phyloP scores from a whole-genome alignment of 2,888 invertebrate species.

The Calephelis perditalis region DNA sequence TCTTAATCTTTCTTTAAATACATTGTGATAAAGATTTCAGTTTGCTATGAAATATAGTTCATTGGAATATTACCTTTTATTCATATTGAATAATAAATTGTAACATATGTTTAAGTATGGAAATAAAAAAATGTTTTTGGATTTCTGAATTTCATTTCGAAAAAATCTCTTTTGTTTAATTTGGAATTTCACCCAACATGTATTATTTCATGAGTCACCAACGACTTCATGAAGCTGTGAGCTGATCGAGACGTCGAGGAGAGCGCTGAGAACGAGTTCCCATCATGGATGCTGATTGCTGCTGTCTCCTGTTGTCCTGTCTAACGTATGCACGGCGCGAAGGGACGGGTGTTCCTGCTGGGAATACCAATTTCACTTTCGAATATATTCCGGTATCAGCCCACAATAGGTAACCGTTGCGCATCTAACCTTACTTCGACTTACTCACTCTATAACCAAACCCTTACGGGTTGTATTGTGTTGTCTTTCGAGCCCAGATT shows the following conservation, averaged over 20 bases:
- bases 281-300: slow-evolving; percentile 5
- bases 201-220: slow-evolving; percentile 76
- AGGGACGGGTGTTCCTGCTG: slow-evolving; percentile 34
- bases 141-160: slow-evolving; percentile 49
- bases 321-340: slow-evolving; percentile 30
- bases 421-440: slow-evolving; percentile 44
- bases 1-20: slow-evolving; percentile 31
- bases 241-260: slow-evolving; percentile 43
- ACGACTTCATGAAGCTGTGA: slow-evolving; percentile 53
- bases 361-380: slow-evolving; percentile 37
- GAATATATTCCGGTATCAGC: slow-evolving; percentile 66
- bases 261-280: slow-evolving; percentile 40
- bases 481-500: background rate
- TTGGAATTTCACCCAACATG: slow-evolving; percentile 69
- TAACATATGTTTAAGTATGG: slow-evolving; percentile 76
- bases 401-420: slow-evolving; percentile 71
- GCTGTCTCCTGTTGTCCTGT: background rate
- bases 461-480: background rate
- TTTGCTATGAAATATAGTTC: slow-evolving; percentile 59
- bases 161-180: slow-evolving; percentile 38
- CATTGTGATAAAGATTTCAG: slow-evolving; percentile 53
- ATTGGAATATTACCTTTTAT: slow-evolving; percentile 68
- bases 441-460: background rate
- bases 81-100: slow-evolving; percentile 75
- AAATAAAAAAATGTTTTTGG: slow-evolving; percentile 57